A percentile compares a stretch with the other conserved stretches of the same genome.
Conservation (phyloP, 2,888 invertebrate genomes). For the Apotomis capreana region DNA sequence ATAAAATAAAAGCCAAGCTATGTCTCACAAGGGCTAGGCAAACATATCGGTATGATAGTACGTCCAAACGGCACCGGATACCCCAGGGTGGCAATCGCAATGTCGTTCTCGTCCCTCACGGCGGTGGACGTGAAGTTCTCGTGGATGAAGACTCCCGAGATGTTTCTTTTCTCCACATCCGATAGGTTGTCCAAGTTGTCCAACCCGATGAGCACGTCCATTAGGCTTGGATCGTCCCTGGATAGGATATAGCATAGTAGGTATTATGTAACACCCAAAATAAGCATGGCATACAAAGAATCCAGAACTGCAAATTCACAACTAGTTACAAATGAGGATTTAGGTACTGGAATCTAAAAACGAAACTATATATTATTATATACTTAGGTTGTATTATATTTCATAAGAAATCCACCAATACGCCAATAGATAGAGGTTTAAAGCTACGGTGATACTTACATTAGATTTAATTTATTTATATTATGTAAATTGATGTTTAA, state of each 20-base stretch:
- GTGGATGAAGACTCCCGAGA: slow-evolving; percentile 72
- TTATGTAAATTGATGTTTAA: too few species aligned
- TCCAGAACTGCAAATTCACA: too few species aligned
- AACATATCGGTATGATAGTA: slow-evolving; percentile 78
- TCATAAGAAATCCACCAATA: too few species aligned
- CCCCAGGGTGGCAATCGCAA: slow-evolving; percentile 79
- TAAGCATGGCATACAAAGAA: too few species aligned
- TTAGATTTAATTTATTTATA: too few species aligned
- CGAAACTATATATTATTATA: too few species aligned
- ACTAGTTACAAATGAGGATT: too few species aligned
- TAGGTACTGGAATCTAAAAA: too few species aligned
- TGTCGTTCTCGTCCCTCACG: slow-evolving; percentile 82
- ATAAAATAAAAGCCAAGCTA: not conserved
- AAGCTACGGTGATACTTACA: too few species aligned
- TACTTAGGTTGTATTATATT: too few species aligned
- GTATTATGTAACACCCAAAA: too few species aligned
- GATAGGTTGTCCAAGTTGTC: slow-evolving; percentile 68
- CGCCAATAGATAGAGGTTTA: too few species aligned
- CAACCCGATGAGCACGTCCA: slow-evolving; percentile 75
- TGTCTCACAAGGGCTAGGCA: slow-evolving; percentile 75
- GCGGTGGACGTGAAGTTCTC: slow-evolving; percentile 77
- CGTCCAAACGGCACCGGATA: slow-evolving; percentile 70
- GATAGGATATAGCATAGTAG: slow-evolving; percentile 44
- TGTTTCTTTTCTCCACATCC: slow-evolving; percentile 66
- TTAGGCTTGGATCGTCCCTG: slow-evolving; percentile 68